Evolutionary conservation across 1,140 invertebrate genomes (phyloP).

Genomic region (Dendroctonus ponderosae): DNA sequence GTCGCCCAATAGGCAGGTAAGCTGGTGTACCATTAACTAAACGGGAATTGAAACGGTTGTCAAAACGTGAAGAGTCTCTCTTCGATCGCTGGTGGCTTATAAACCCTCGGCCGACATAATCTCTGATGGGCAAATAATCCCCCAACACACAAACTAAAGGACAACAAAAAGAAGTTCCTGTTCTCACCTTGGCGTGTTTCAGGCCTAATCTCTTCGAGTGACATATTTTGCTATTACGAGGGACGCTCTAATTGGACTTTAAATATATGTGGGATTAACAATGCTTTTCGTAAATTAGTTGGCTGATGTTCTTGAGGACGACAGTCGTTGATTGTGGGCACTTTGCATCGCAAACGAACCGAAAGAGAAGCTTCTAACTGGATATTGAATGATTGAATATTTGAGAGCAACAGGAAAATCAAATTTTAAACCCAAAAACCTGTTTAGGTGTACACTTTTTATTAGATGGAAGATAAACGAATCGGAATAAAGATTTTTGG

Average conservation of each 20-base stretch:
- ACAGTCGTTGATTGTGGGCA: too few species aligned
- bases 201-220: slow-evolving; percentile 2
- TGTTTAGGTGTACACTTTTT: too few species aligned
- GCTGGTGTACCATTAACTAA: neutral
- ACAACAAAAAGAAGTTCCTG: slow-evolving; percentile 18
- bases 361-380: too few species aligned
- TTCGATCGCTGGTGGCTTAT: slow-evolving; percentile 10
- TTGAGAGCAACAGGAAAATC: too few species aligned
- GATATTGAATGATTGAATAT: too few species aligned
- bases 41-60: slow-evolving; percentile 12
- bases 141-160: slow-evolving; percentile 4
- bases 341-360: too few species aligned
- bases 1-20: too few species aligned
- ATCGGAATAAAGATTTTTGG: too few species aligned
- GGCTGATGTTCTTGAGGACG: too few species aligned
- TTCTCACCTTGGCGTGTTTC: slow-evolving; percentile 15
- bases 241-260: neutral
- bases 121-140: slow-evolving; percentile 19
- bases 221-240: too few species aligned
- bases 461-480: too few species aligned
- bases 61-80: slow-evolving; percentile 11
- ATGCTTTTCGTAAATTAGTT: neutral
- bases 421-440: too few species aligned
- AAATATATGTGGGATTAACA: neutral
- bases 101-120: slow-evolving; percentile 7